Conservation (phyloP, 2,113 vertebrate genomes). For the Phodopus roborovskii region DNA sequence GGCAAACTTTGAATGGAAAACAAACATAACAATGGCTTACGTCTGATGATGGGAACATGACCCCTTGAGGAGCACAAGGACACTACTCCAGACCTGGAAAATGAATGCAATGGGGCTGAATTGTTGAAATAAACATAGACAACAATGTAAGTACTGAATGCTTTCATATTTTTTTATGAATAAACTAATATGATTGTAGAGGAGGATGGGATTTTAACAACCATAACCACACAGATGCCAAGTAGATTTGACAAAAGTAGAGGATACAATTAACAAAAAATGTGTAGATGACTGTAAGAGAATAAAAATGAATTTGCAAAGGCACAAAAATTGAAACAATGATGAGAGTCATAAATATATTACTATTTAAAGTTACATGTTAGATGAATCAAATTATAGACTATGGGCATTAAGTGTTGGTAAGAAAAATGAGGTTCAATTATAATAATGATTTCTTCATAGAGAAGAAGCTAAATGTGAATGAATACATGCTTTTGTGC, state of each 20-base stretch:
- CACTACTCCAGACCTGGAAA: neutral
- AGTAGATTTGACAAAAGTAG: neutral
- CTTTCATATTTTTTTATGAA: slow-evolving; percentile 13
- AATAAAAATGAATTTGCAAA: neutral
- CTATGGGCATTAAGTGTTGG: neutral
- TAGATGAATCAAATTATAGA: neutral
- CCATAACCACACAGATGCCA: neutral
- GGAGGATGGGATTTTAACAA: neutral
- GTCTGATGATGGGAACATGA: neutral
- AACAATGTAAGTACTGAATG: neutral
- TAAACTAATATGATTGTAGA: neutral
- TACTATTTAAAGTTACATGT: slow-evolving; percentile 43
- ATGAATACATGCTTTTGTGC: neutral
- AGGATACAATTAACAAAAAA: neutral
- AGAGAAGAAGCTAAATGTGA: neutral
- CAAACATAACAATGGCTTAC: neutral
- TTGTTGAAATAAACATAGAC: neutral
- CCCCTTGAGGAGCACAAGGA: neutral
- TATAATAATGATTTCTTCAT: neutral
- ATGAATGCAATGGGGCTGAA: neutral
- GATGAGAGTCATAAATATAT: neutral
- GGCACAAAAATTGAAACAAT: neutral
- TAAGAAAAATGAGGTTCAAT: neutral
- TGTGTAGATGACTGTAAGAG: neutral
- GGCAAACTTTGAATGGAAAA: slow-evolving; percentile 7